Conservation (phyloP, 2,797 vertebrate species). For the Leptoclinus maculatus region DNA sequence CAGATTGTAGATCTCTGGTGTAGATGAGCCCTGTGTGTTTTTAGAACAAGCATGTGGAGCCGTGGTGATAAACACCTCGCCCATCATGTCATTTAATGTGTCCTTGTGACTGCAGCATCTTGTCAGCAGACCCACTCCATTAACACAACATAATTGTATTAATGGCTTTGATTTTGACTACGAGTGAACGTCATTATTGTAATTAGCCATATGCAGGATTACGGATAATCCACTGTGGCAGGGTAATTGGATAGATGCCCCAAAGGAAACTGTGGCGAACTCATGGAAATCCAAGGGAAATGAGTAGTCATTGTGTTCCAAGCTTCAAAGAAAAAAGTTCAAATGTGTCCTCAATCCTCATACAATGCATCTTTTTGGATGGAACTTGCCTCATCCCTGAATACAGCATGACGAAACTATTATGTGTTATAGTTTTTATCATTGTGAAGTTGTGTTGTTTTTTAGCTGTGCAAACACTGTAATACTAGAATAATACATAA, state of each 20-base stretch:
- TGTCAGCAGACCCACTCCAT: constrained; percentile 39
- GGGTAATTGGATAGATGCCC: constrained; percentile 84
- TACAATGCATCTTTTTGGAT: constrained; percentile 52
- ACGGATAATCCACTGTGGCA: constrained; percentile 81
- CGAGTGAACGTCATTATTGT: constrained; percentile 80
- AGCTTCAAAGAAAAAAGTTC: constrained; percentile 78
- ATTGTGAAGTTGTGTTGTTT: not conserved
- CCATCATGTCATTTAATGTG: constrained; percentile 18
- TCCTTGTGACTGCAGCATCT: constrained; percentile 50
- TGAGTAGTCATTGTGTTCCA: constrained; percentile 77
- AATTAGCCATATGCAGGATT: constrained; percentile 84
- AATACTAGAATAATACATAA: not conserved
- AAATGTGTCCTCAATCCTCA: constrained; percentile 64
- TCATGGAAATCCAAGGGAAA: constrained; percentile 79
- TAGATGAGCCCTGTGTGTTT: constrained; percentile 2
- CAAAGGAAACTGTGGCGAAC: constrained; percentile 77
- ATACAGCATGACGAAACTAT: constrained; percentile 36
- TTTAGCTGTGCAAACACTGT: not conserved
- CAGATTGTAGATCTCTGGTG: constrained; percentile 1
- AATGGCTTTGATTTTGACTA: constrained; percentile 80
- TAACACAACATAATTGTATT: constrained; percentile 69
- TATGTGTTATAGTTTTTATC: not conserved
- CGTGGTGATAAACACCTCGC: constrained; percentile 17
- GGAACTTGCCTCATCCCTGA: constrained; percentile 42
- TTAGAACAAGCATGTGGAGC: not conserved